Evolutionary conservation across 2,113 vertebrate genomes (phyloP).

Genomic region (Sinocyclocheilus rhinocerous): DNA sequence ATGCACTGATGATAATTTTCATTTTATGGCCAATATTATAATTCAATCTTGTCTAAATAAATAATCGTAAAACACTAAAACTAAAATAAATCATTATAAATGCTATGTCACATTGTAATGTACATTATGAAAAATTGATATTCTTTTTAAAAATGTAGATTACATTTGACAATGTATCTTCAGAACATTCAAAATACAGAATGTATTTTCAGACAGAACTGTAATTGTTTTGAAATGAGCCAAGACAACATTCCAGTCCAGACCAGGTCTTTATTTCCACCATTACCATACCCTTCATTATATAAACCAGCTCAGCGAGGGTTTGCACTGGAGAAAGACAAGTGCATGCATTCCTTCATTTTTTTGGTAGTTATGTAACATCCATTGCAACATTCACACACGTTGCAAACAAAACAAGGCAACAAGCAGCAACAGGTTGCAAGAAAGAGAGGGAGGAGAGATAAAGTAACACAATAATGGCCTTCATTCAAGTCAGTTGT

Average conservation of each 20-base stretch:
- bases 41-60: not conserved
- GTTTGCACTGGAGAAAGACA: not conserved
- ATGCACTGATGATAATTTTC: not conserved
- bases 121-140: not conserved
- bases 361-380: constrained; percentile 39
- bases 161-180: too few species aligned
- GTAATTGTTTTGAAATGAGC: not conserved
- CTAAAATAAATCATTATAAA: not conserved
- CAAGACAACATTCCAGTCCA: not conserved
- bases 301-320: constrained; percentile 47
- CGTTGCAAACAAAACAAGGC: constrained; percentile 16
- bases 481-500: constrained; percentile 8
- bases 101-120: not conserved
- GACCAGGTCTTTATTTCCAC: constrained; percentile 27
- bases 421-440: constrained; percentile 36
- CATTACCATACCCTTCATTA: constrained; percentile 32
- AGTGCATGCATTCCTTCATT: not conserved
- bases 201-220: not conserved
- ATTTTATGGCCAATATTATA: not conserved
- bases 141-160: not conserved
- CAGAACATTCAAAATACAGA: not conserved
- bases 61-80: not conserved
- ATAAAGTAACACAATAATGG: not conserved
- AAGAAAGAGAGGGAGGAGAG: not conserved
- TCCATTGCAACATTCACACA: constrained; percentile 4